Base-by-base conservation (phyloP, 53 echinoderm and acorn worm genomes). In the Holothuria leucospilota region DNA sequence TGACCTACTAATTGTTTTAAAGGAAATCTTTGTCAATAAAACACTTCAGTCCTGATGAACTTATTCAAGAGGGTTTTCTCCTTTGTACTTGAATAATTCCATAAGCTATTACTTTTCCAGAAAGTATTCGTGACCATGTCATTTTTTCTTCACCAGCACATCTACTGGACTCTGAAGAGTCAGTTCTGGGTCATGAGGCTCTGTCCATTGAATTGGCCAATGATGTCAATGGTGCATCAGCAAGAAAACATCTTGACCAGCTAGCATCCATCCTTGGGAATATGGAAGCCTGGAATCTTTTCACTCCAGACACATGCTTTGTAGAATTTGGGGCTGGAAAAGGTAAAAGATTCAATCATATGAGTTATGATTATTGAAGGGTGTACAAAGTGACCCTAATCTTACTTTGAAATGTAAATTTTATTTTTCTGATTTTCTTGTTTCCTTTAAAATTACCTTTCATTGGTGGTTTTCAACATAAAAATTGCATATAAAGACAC, bases 301-400 rank as follows among this genome's bases (percentile, higher is more conserved):
- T 93, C 27, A 39, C 72, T 18, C 68, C 87, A 51, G 23, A 63
- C n/a, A 87, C 87, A 4, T 87, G 85, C 85, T 93, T 64, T 78
- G 78, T 93, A 29, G 93, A 93, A 66, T 93, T 88, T 85, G 93
- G 93, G 60, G 93, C 93, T 62, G 93, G 93, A 8, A 90, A 86
- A 93, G 93, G 93, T 93, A 46, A 27, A 38, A 39, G 0, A 2
- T 8, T 79, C 4, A 34, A 34, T 2, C 1, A 34, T 34, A 2
- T 3, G 34, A 34, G 34, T 2, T 61, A 7, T 46, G 46, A 46
- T 8, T 46, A 4, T 46, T 46, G 46, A 46, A 5, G 46, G 11
- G 46, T 2, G 11, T 46, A 46, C 8, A 46, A 8, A 46, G 46
- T 34, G 2, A 34, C 34, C 34, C 34, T 34, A 34, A 34, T 34